A percentile compares a stretch with the other conserved stretches of the same genome.
These are phyloP conservation scores for Phymatocera aterrima DNA, from an alignment of 2,888 invertebrate genomes.

Conservation along the genomic window DNA sequence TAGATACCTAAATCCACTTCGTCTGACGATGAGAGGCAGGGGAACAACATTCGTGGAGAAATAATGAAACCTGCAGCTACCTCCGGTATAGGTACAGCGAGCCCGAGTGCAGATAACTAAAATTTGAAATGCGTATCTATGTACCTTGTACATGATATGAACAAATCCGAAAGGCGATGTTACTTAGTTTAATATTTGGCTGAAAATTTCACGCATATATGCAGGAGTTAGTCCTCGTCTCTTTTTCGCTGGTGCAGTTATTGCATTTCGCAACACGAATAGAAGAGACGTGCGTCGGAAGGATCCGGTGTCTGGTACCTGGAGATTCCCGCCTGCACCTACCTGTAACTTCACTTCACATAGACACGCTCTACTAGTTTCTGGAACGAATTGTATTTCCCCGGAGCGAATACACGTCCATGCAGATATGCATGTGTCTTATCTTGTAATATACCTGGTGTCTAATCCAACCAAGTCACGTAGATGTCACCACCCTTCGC, in stretches of 20 bases:
- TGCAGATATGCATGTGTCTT: not conserved
- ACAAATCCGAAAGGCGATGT: not conserved
- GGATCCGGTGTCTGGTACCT: conserved; percentile 7
- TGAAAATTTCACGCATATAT: not conserved
- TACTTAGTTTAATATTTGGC: conserved; percentile 18
- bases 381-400: conserved; percentile 35
- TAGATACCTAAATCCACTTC: too few species aligned
- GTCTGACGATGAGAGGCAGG: too few species aligned
- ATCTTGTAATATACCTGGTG: conserved; percentile 10
- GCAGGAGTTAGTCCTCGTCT: not conserved
- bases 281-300: not conserved
- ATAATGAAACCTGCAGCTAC: too few species aligned
- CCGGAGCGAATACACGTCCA: conserved; percentile 22
- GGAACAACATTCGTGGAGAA: too few species aligned
- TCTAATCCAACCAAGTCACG: conserved; percentile 37
- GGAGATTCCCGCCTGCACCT: not conserved
- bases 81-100: too few species aligned
- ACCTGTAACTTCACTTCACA: too few species aligned
- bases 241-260: conserved; percentile 1
- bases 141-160: too few species aligned
- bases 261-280: conserved; percentile 22
- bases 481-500: not conserved
- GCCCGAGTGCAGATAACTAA: too few species aligned
- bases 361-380: conserved; percentile 3
- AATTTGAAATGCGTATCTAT: too few species aligned